Evolutionary conservation across 2,797 vertebrate genomes (phyloP), one percentile per base, ranked within the genome.

Genomic region (Fistularia tabacaria): DNA sequence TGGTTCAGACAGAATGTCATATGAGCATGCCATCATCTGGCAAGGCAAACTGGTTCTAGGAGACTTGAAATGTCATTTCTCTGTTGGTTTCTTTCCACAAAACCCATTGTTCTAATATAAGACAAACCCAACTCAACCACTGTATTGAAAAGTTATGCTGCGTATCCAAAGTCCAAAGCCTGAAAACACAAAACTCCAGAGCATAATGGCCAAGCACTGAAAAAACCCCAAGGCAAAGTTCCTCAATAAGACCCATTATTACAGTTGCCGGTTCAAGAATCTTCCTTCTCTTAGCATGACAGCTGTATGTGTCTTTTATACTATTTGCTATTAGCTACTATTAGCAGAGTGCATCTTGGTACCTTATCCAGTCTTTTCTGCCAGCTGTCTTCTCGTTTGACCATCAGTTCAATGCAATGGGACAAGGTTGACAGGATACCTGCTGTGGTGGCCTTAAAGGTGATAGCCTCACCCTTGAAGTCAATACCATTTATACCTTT

Each of bases 391-490:
- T 98, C 96, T 67, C 92, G 91, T 85, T 98, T 98, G 55, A 96
- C 90, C 94, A 98, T 97, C 65, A 98, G 91, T 49, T 98, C 96
- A 64, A 98, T 96, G 86, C 96, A 98, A 79, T 98, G 94, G 58
- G 96, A 97, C 53, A 98, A 88, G 0, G 95, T 98, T 46, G 96
- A 95, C 57, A 98, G 92, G 71, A 98, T 98, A 48, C 96, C 96
- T 50, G 95, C 96, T 53, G 96, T 98, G 49, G 96, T 98, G 73
- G 96, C 96, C 85, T 98, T 98, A 81, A 98, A 98, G 59, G 96
- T 98, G 88, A 98, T 98, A 54, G 96, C 96, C 86, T 98, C 96
- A 1, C 96, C 96, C 89, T 98, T 98, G 76, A 98, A 98, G 85
- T 98, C 96, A 76, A 98, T 96, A 45, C 95, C 95, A 69, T 93